phyloP scores from a whole-genome alignment of 2,888 invertebrate species.

The Caradrina clavipalpis region DNA sequence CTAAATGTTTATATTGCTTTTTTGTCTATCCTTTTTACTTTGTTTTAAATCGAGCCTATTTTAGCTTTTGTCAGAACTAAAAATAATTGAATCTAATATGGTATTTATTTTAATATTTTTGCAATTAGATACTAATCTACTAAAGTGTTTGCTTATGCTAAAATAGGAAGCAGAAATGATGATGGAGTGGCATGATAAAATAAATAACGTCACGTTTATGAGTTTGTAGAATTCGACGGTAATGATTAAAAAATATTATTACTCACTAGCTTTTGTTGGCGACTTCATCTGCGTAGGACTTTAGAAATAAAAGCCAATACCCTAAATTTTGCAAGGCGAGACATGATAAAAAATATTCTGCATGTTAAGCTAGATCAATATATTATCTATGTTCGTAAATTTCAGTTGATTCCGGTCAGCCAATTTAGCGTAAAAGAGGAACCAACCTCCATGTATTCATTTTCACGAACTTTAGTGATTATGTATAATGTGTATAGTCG shows the following conservation, averaged over 20 bases:
- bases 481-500: no score
- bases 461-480: no score
- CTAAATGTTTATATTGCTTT: slow-evolving; percentile 1
- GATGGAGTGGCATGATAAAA: slow-evolving; percentile 9
- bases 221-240: neutral
- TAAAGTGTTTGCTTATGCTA: slow-evolving; percentile 20
- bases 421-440: no score
- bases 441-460: no score
- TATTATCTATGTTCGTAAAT: no score
- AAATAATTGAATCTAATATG: neutral
- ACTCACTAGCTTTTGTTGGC: no score
- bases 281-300: no score
- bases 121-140: slow-evolving; percentile 32
- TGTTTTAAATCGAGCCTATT: no score
- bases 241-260: neutral
- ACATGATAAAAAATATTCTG: no score
- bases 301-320: no score
- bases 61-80: neutral
- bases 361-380: no score
- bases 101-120: neutral
- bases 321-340: neutral
- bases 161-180: slow-evolving; percentile 14
- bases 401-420: no score
- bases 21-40: neutral
- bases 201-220: slow-evolving; percentile 16